These are phyloP conservation scores for Formicarius rufipectus DNA, from an alignment of 2,113 vertebrate genomes.

Conservation along the genomic window DNA sequence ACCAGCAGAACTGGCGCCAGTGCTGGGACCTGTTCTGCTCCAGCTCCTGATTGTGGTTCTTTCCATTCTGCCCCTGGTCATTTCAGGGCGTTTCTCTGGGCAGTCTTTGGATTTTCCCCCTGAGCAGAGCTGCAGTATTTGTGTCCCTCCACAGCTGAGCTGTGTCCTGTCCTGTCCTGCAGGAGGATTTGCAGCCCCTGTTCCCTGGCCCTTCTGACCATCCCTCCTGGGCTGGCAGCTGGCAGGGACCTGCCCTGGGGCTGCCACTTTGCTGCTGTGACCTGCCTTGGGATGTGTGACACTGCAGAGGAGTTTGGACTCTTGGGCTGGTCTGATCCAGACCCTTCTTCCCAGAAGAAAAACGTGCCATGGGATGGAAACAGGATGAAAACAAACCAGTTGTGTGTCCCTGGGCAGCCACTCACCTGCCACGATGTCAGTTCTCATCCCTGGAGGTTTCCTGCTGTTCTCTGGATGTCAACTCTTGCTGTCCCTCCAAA, in stretches of 20 bases:
- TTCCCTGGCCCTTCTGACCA: background rate
- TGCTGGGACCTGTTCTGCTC: background rate
- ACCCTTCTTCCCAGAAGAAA: background rate
- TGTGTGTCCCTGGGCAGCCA: fast-evolving
- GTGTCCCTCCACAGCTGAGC: background rate
- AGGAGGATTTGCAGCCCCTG: fast-evolving
- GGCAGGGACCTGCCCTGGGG: background rate
- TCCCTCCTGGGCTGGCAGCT: background rate
- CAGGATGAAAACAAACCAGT: fast-evolving
- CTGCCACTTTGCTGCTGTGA: background rate
- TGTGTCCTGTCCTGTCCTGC: background rate
- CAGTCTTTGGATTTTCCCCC: background rate
- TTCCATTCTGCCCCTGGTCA: background rate
- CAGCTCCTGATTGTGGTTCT: background rate
- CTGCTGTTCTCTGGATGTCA: background rate
- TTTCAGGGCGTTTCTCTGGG: background rate
- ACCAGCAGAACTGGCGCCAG: background rate
- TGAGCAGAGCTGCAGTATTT: background rate
- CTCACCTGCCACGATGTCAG: fast-evolving
- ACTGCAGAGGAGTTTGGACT: background rate
- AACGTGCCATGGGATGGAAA: background rate
- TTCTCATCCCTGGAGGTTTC: background rate
- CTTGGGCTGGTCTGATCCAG: background rate
- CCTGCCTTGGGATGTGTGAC: background rate
- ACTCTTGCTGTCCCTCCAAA: background rate